Evolutionary conservation across 2,113 vertebrate species (phyloP), one percentile per base, ranked within the genome.

Genomic region (Peromyscus californicus): DNA sequence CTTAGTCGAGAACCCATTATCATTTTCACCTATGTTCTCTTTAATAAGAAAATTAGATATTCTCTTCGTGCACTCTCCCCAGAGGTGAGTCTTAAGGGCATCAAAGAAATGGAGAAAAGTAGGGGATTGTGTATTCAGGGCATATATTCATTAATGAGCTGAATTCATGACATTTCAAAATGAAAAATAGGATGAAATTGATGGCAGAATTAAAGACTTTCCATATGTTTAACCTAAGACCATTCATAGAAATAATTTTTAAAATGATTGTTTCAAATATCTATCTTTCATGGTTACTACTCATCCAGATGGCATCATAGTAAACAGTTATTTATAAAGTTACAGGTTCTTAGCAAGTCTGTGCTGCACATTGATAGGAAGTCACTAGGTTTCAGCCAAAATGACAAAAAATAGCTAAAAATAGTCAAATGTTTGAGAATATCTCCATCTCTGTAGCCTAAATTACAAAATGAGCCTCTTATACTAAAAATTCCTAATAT

Each of bases 1-100:
- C 29, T 92, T 48, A 95, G 33, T 89, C 88, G 95, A 88, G 74
- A 92, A 98, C 92, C 90, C 90, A 42, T 79, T 83, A 82, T 90
- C 1, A 88, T 97, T 98, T 97, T 67, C 48, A 98, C 16, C 26
- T 94, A 31, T 24, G 1, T 17, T 61, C 87, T n/a, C 94, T 54
- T 98, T 97, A 93, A 96, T 97, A 59, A 95, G 80, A 97, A 97
- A 97, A 91, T 94, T 96, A 15, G 3, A 19, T 97, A 65, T 75
- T 76, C 82, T n/a, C 89, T 26, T 94, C 93, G 91, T 93, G 1
- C 7, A 31, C 87, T 97, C 31, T 97, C 93, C 97, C 96, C 83
- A 39, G 89, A 91, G 82, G 69, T 91, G 67, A 80, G 24, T 86
- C 74, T 42, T 57, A 54, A 65, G 0, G 76, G n/a, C 57, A 97